Conservation (phyloP, 2,113 vertebrate species). For the Sylvietta virens region DNA sequence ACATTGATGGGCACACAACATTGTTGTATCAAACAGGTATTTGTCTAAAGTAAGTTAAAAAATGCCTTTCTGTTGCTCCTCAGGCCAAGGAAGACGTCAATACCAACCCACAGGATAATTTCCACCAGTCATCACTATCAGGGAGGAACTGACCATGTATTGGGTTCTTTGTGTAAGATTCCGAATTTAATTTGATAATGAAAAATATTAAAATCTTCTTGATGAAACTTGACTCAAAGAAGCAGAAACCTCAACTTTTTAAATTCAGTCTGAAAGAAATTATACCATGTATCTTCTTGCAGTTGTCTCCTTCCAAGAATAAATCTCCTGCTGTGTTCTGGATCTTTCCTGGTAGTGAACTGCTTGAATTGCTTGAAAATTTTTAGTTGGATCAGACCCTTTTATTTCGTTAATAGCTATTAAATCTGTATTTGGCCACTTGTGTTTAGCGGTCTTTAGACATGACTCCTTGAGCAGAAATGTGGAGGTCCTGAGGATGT, state of each 20-base stretch:
- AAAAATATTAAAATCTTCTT: background rate
- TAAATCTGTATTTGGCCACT: background rate
- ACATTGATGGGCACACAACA: background rate
- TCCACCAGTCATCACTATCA: background rate
- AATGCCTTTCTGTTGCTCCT: background rate
- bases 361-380: background rate
- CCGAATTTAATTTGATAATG: background rate
- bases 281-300: too few species aligned
- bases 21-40: background rate
- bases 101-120: background rate
- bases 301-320: background rate
- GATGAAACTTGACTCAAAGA: background rate
- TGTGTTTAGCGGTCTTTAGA: background rate
- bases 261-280: background rate
- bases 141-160: background rate
- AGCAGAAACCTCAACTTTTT: background rate
- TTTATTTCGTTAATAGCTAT: background rate
- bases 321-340: background rate
- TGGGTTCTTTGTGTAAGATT: background rate
- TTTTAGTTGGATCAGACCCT: background rate
- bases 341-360: background rate
- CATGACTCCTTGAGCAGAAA: background rate
- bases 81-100: background rate
- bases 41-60: background rate
- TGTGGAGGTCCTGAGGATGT: fast-evolving